Percentiles rank a stretch among this genome's conserved stretches.
Conservation (phyloP, 2,888 invertebrate species). For the Ecliptopera silaceata region DNA sequence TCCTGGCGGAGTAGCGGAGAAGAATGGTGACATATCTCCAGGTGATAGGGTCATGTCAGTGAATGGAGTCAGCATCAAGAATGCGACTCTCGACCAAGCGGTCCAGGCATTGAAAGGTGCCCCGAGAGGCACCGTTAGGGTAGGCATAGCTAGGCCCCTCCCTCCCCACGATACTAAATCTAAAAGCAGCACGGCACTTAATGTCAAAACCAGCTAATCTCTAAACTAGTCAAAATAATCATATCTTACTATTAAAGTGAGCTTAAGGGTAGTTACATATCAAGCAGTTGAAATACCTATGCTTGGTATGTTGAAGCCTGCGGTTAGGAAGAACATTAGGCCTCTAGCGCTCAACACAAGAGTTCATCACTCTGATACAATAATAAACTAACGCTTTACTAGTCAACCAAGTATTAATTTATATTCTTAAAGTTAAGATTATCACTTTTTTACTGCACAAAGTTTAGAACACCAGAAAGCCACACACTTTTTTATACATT, state of each 20-base stretch:
- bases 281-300: constrained; percentile 41
- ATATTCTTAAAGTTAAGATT: constrained; percentile 45
- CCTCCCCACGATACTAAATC: constrained; percentile 74
- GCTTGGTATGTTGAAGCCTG: constrained; percentile 40
- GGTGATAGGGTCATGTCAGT: constrained; percentile 97
- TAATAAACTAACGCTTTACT: constrained; percentile 78
- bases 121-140: constrained; percentile 92
- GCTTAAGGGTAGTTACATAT: constrained; percentile 56
- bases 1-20: constrained; percentile 98
- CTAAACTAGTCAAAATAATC: constrained; percentile 75
- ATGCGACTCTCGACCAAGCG: constrained; percentile 96
- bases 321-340: constrained; percentile 21
- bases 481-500: constrained; percentile 9
- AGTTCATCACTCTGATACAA: constrained; percentile 61
- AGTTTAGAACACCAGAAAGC: constrained; percentile 33
- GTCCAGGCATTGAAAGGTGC: constrained; percentile 98
- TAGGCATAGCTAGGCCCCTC: constrained; percentile 95
- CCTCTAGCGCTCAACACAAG: constrained; percentile 22
- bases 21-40: constrained; percentile 96
- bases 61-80: constrained; percentile 94
- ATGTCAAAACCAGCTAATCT: constrained; percentile 74
- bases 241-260: constrained; percentile 64
- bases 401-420: constrained; percentile 54
- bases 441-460: constrained; percentile 66
- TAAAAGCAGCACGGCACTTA: constrained; percentile 68